Evolutionary conservation across 2,888 invertebrate genomes (phyloP), one percentile per base, ranked within the genome.

Genomic region (Drosophila tripunctata): DNA sequence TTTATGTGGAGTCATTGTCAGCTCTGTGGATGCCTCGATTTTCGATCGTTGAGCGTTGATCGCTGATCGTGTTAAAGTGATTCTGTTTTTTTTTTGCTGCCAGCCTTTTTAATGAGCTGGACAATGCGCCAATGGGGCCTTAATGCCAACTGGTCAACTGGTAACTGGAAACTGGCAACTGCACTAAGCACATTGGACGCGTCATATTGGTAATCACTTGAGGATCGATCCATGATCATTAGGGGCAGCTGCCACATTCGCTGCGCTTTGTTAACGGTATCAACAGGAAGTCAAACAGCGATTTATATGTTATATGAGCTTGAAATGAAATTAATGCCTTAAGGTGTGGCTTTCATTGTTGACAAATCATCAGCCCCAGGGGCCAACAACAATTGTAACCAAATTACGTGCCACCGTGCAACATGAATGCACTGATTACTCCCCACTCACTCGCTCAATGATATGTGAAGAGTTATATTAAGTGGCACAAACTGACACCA

Each of bases 61-160:
- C 48, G 36, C 24, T 79, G 86, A 86, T 84, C 73, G 88, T 88
- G 88, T 86, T 67, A 84, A 86, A 84, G 75, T 84, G 87, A 84
- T 85, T 76, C 45, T 56, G 58, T 63, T 58, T 47, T 36, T 43
- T 57, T 10, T 61, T 35, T 41, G 33, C 54, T 63, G 52, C 48
- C 43, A 40, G 48, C 52, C 56, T 51, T 72, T 87, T 85, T 87
- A 85, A 85, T 87, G 87, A 85, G 83, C 61, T 57, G 75, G 48
- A 85, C 84, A 87, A 87, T 83, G 75, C 41, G 64, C 65, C 57
- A 52, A 48, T 55, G 50, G 40, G 38, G 31, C 14, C 56, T 57
- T 57, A 58, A 58, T 51, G 50, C 36, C 56, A 73, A 57, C 17
- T 31, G 22, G 24, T n/a, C 56, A 73, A 57, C 17, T 31, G 22